Base-by-base conservation (phyloP, 2,888 invertebrate genomes). In the Globia sparganii region DNA sequence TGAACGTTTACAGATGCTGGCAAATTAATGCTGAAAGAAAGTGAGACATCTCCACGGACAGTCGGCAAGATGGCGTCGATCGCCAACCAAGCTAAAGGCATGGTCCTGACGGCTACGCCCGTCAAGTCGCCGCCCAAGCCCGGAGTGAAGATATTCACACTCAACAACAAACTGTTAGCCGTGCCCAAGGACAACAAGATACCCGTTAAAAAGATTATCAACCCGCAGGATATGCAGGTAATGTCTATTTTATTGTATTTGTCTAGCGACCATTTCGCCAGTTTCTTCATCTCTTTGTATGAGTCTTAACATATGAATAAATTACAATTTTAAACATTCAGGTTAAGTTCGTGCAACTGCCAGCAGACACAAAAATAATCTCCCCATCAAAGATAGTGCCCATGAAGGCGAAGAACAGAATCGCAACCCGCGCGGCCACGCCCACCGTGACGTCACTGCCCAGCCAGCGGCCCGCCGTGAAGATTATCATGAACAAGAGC, bases 11-110 rank as follows among this genome's bases (percentile, higher is more conserved):
- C 94, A 97, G 98, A 98, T 90, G 98, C 98, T 8, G 98, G 98
- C 21, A 98, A 98, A 90, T 95, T 98, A 89, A 97, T 98, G 86
- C 93, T 98, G 86, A 98, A 98, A 90, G 97, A 95, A 83, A 97
- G 94, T 67, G 83, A 84, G 34, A 34, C 81, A 34, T 49, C 83
- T 37, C 76, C 69, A n/a, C 59, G 75, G 46, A 18, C 53, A 56
- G 49, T 40, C 25, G 67, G 56, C 65, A 80, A 79, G 58, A 75
- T 77, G n/a, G 46, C 75, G 59, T 40, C 72, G 43, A 86, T 72
- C 59, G 66, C 70, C 62, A 88, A 89, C 73, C 75, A 66, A 31
- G 73, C 66, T 43, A 75, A 72, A 66, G 89, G 91, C 76, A 89
- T 91, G 85, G 82, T 93, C 76, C 86, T 93, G 67, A 91, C 91